Evolutionary conservation across 2,113 vertebrate species (phyloP).

Genomic region (Anas platyrhynchos): DNA sequence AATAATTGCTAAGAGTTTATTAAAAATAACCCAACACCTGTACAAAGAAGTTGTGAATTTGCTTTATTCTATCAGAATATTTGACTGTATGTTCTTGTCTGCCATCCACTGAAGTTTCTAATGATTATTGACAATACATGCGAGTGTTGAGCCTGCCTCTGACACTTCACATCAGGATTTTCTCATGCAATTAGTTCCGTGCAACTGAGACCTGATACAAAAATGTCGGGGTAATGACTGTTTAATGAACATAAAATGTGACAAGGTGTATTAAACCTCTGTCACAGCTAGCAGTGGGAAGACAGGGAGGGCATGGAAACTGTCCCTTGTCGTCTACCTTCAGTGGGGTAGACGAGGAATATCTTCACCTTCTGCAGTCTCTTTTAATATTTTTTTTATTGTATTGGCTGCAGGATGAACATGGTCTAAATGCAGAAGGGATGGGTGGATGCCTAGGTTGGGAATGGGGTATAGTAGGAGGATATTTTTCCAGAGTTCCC

Average conservation of each 20-base stretch:
- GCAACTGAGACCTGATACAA: background rate
- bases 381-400: background rate
- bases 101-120: background rate
- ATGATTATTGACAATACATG: fast-evolving
- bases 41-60: background rate
- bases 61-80: background rate
- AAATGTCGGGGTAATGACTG: background rate
- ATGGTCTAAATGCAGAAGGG: background rate
- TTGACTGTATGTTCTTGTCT: background rate
- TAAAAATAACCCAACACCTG: background rate
- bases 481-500: background rate
- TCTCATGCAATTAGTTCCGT: background rate
- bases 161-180: background rate
- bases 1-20: background rate
- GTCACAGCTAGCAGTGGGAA: background rate
- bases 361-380: background rate
- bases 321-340: background rate
- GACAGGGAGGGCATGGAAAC: background rate
- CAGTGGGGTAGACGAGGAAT: background rate
- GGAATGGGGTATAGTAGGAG: fast-evolving
- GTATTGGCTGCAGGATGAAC: background rate
- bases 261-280: background rate
- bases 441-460: background rate
- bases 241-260: background rate
- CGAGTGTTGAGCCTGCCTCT: background rate